A percentile compares a stretch with the other conserved stretches of the same genome.
These are phyloP conservation scores for Aspidoscelis tigris DNA, from an alignment of 2,113 vertebrate genomes.

Conservation along the genomic window DNA sequence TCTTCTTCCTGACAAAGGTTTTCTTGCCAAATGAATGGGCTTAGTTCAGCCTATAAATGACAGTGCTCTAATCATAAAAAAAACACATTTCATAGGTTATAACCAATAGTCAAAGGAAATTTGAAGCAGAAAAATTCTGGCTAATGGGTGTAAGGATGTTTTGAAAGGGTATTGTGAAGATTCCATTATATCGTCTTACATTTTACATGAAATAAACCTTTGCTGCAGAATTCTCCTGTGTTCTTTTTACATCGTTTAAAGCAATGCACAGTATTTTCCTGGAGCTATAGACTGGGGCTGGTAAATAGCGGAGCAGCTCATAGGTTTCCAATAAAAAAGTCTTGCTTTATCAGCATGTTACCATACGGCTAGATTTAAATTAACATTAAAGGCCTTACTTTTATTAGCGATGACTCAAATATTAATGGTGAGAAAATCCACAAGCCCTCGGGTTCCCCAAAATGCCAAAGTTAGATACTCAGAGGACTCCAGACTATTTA, in stretches of 20 bases:
- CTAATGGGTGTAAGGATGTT: constrained; percentile 49
- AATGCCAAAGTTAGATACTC: background rate
- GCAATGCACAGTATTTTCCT: constrained; percentile 30
- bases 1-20: constrained; percentile 39
- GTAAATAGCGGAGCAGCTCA: background rate
- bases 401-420: background rate
- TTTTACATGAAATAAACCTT: constrained; percentile 61
- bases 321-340: background rate
- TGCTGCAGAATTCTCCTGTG: constrained; percentile 38
- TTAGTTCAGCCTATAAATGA: constrained; percentile 47
- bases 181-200: constrained; percentile 60
- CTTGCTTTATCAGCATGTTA: constrained; percentile 29
- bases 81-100: constrained; percentile 49
- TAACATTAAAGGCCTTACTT: constrained; percentile 21
- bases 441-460: background rate
- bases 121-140: constrained; percentile 51
- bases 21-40: constrained; percentile 43
- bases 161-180: constrained; percentile 59
- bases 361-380: constrained; percentile 1
- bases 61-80: constrained; percentile 53
- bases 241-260: constrained; percentile 41
- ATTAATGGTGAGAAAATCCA: constrained; percentile 5
- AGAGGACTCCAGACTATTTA: background rate
- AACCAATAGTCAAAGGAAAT: constrained; percentile 53
- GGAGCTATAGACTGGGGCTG: constrained; percentile 28